These are phyloP conservation scores for Oreohelix idahoensis DNA, from an alignment of 1,140 invertebrate genomes.

Conservation along the genomic window DNA sequence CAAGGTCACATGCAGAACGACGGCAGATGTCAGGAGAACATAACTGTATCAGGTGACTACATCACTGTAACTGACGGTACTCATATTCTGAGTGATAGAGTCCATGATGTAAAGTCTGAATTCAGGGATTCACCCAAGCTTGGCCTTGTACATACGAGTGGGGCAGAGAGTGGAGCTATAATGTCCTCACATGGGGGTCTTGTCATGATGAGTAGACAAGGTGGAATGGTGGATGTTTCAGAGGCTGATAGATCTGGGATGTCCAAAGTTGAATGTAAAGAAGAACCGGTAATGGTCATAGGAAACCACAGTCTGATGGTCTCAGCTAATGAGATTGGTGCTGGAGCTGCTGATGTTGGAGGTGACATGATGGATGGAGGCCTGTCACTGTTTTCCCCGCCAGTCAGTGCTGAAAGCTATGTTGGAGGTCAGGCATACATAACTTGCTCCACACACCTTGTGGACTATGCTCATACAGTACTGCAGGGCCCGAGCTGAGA, in stretches of 20 bases:
- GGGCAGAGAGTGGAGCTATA: not conserved
- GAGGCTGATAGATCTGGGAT: not conserved
- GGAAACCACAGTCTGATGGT: not conserved
- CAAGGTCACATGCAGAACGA: not conserved
- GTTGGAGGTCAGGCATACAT: conserved; percentile 49
- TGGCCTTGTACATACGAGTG: not conserved
- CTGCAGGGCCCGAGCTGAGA: conserved; percentile 59
- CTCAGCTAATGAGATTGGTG: not conserved
- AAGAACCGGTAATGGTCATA: conserved; percentile 2
- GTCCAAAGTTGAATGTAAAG: not conserved
- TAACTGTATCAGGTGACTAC: not conserved
- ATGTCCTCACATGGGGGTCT: not conserved
- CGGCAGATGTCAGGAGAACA: not conserved
- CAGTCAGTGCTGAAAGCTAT: conserved; percentile 43
- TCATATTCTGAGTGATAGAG: not conserved
- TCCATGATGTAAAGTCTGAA: not conserved
- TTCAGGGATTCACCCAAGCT: not conserved
- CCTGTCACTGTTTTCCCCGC: conserved; percentile 35
- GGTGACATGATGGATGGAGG: conserved; percentile 41
- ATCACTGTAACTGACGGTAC: conserved; percentile 1
- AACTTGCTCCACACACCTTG: conserved; percentile 51
- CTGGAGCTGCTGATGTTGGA: conserved; percentile 26
- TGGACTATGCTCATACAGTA: conserved; percentile 57
- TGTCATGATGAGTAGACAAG: not conserved
- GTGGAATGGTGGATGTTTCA: not conserved